These are phyloP conservation scores for Machimus atricapillus DNA, from an alignment of 2,888 invertebrate species.

Conservation along the genomic window DNA sequence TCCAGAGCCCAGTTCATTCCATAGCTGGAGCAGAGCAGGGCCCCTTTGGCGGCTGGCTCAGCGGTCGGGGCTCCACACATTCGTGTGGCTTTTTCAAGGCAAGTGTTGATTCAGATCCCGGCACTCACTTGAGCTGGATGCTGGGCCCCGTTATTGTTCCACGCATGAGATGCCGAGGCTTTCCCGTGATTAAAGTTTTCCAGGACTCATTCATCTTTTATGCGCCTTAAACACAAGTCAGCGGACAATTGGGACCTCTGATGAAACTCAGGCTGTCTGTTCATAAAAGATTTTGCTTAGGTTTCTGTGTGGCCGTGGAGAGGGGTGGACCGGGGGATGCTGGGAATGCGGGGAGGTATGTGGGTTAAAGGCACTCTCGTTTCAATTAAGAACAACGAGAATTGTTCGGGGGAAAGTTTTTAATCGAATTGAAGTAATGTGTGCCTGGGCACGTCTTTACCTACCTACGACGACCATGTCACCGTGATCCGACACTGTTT, in stretches of 20 bases:
- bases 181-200: conserved; percentile 37
- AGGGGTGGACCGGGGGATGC: background rate
- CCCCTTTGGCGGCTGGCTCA: background rate
- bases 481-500: conserved; percentile 76
- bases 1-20: conserved; percentile 13
- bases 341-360: background rate
- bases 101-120: conserved; percentile 32
- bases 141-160: conserved; percentile 16
- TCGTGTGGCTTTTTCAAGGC: conserved; percentile 31
- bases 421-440: conserved; percentile 1
- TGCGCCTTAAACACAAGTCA: conserved; percentile 29
- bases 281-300: conserved; percentile 12
- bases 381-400: background rate
- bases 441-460: conserved; percentile 52
- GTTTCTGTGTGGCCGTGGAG: background rate
- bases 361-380: background rate
- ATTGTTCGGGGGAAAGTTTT: conserved; percentile 5
- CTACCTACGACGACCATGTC: conserved; percentile 80
- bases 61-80: background rate
- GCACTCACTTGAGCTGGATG: background rate
- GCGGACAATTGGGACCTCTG: conserved; percentile 27
- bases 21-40: background rate
- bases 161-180: conserved; percentile 23
- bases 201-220: conserved; percentile 30
- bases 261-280: background rate